These are phyloP conservation scores for Pollimyrus isidori DNA, from an alignment of 2,113 vertebrate genomes.

Conservation along the genomic window DNA sequence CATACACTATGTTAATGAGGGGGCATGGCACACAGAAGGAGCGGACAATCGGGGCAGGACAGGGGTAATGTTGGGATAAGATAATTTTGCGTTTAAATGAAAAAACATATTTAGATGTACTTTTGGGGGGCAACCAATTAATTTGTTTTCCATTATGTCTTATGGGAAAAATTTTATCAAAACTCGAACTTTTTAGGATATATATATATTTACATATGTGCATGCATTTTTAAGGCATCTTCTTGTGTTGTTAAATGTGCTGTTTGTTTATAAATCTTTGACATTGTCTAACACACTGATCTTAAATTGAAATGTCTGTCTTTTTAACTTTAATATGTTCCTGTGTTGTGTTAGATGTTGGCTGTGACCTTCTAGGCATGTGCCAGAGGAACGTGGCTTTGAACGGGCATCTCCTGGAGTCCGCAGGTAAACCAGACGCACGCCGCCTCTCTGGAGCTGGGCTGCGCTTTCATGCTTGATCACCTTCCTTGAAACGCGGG, in stretches of 20 bases:
- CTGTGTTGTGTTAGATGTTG: slow-evolving; percentile 71
- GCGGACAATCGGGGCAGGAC: too few species aligned
- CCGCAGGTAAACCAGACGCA: slow-evolving; percentile 54
- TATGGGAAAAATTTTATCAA: too few species aligned
- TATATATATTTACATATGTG: not conserved
- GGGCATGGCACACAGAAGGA: too few species aligned
- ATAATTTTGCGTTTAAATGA: too few species aligned
- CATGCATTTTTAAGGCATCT: not conserved
- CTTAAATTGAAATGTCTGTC: not conserved
- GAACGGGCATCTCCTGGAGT: slow-evolving; percentile 63
- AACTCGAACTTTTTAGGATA: too few species aligned
- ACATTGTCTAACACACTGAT: not conserved
- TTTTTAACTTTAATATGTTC: not conserved
- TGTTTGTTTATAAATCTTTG: not conserved
- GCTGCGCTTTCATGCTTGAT: not conserved
- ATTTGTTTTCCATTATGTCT: too few species aligned
- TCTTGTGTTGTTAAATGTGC: not conserved
- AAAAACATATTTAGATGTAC: too few species aligned
- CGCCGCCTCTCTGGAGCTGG: not conserved
- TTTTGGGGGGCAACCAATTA: too few species aligned
- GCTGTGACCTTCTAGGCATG: slow-evolving; percentile 82
- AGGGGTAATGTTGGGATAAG: too few species aligned
- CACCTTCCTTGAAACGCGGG: not conserved
- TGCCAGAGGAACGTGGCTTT: slow-evolving; percentile 73
- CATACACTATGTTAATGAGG: too few species aligned